Percentiles rank a stretch among this genome's conserved stretches.
These are phyloP conservation scores for Riparia riparia DNA, from an alignment of 2,113 vertebrate genomes.

Conservation along the genomic window DNA sequence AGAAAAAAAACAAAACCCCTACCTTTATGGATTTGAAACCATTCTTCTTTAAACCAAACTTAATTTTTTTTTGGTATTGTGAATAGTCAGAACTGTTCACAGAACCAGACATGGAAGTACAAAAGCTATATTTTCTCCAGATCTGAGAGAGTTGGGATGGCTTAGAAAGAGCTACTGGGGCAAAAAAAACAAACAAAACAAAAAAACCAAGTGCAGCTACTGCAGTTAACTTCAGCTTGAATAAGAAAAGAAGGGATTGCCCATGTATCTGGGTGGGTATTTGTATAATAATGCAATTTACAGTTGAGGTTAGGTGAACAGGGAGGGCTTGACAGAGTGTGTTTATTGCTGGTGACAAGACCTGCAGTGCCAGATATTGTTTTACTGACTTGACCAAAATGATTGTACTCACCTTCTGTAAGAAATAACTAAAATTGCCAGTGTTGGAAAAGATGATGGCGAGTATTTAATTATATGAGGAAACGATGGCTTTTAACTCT, in stretches of 20 bases:
- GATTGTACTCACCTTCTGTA: not conserved
- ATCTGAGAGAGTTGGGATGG: not conserved
- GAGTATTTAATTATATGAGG: not conserved
- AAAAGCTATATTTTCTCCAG: not conserved
- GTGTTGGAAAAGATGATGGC: not conserved
- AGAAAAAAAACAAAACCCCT: rapidly evolving
- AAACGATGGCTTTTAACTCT: not conserved
- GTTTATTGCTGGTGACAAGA: not conserved
- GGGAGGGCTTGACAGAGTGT: not conserved
- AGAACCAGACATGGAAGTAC: not conserved
- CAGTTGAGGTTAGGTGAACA: not conserved
- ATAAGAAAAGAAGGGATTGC: not conserved
- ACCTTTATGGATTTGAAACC: not conserved
- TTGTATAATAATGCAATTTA: not conserved
- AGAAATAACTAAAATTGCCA: not conserved
- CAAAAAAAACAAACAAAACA: not conserved
- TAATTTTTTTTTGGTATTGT: not conserved
- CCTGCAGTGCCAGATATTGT: not conserved
- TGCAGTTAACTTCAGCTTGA: not conserved
- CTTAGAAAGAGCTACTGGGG: not conserved
- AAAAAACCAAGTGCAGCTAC: not conserved
- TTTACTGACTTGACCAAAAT: not conserved
- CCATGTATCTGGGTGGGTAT: not conserved
- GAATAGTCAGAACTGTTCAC: not conserved
- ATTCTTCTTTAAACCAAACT: not conserved